These are phyloP conservation scores for Drosophila leontia DNA, from an alignment of 1,140 invertebrate species.

Conservation along the genomic window DNA sequence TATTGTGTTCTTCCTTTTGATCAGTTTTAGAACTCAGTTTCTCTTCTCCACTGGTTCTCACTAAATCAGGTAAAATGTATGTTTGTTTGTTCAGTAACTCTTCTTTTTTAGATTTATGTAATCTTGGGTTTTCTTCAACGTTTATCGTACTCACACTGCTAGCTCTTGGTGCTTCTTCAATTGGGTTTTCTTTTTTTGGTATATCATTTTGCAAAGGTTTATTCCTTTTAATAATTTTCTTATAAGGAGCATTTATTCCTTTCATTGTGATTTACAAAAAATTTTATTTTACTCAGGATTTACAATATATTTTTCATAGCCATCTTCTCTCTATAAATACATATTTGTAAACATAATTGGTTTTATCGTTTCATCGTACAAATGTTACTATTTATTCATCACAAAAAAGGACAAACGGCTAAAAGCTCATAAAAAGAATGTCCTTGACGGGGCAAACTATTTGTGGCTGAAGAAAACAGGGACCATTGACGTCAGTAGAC, in stretches of 20 bases:
- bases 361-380: background rate
- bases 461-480: background rate
- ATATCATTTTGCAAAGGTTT: background rate
- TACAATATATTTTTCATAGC: background rate
- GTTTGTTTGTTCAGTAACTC: background rate
- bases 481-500: slow-evolving; percentile 26
- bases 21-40: too few species aligned
- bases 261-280: background rate
- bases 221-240: background rate
- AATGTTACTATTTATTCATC: background rate
- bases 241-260: background rate
- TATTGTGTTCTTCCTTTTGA: background rate
- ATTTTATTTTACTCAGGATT: background rate
- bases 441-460: slow-evolving; percentile 1
- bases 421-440: slow-evolving; percentile 3
- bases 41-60: background rate
- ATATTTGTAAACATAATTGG: too few species aligned
- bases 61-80: background rate
- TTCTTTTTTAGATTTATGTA: background rate
- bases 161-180: background rate
- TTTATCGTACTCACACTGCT: background rate
- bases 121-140: background rate
- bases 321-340: background rate
- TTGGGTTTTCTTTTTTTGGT: background rate
- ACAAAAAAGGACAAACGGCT: background rate